Conservation (phyloP, 2,113 vertebrate genomes). For the Clinocottus analis region DNA sequence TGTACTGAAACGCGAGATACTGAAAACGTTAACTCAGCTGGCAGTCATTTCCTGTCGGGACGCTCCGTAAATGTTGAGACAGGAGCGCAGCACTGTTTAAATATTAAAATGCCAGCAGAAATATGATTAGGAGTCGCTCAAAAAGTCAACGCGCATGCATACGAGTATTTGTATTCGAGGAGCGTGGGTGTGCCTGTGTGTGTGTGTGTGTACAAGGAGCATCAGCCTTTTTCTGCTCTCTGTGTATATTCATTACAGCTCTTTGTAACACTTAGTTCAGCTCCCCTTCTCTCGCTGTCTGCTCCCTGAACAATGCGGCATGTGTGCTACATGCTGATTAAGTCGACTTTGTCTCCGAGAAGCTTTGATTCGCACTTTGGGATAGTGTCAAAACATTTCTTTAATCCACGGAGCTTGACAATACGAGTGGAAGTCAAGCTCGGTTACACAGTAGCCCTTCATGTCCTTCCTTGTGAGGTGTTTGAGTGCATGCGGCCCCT, state of each 20-base stretch:
- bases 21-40: constrained; percentile 40
- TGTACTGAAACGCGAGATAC: constrained; percentile 20
- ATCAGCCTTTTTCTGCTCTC: constrained; percentile 6
- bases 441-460: neutral
- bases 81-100: constrained; percentile 26
- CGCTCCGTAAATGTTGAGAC: constrained; percentile 1
- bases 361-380: constrained; percentile 24
- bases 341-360: constrained; percentile 26
- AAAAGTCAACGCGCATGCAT: constrained; percentile 3
- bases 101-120: constrained; percentile 38
- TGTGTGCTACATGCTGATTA: constrained; percentile 40
- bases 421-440: constrained; percentile 7
- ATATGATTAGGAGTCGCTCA: constrained; percentile 41
- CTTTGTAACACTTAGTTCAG: constrained; percentile 56
- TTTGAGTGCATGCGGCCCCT: neutral
- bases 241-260: constrained; percentile 50
- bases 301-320: constrained; percentile 6
- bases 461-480: neutral
- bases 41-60: constrained; percentile 12
- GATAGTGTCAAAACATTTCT: constrained; percentile 8
- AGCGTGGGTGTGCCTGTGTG: neutral
- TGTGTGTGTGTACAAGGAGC: neutral
- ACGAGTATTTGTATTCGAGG: constrained; percentile 6
- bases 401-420: constrained; percentile 16
- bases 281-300: constrained; percentile 8